These are phyloP conservation scores for Electrophaes corylata DNA, from an alignment of 2,888 invertebrate species.

Conservation along the genomic window DNA sequence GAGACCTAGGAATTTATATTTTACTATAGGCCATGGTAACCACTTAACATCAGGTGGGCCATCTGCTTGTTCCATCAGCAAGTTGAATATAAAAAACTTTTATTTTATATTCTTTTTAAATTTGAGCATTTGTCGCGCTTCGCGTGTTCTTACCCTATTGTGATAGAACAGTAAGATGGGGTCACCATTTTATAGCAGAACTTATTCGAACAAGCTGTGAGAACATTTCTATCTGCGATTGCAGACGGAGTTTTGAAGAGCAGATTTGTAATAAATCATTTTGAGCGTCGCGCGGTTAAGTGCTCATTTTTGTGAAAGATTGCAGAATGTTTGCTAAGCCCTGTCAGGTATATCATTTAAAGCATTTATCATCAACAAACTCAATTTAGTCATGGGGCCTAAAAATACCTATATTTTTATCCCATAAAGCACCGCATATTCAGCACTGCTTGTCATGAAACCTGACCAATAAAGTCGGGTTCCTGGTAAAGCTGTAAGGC, in stretches of 20 bases:
- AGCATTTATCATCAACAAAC: constrained; percentile 10
- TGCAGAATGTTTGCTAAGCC: constrained; percentile 28
- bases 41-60: too few species aligned
- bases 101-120: too few species aligned
- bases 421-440: too few species aligned
- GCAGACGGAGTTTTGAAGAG: constrained; percentile 23
- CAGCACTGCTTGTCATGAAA: too few species aligned
- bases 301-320: constrained; percentile 41
- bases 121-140: neutral
- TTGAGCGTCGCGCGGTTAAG: constrained; percentile 34
- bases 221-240: constrained; percentile 40
- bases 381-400: neutral
- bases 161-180: constrained; percentile 32
- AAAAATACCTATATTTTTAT: too few species aligned
- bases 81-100: too few species aligned
- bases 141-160: constrained; percentile 4
- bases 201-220: constrained; percentile 47
- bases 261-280: constrained; percentile 46
- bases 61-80: too few species aligned
- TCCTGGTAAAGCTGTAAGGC: too few species aligned
- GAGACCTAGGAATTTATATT: too few species aligned
- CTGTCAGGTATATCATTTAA: neutral
- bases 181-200: constrained; percentile 51
- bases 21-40: too few species aligned
- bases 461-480: too few species aligned